Conservation (phyloP, 2,888 invertebrate species). For the Neoitamus cyanurus region DNA sequence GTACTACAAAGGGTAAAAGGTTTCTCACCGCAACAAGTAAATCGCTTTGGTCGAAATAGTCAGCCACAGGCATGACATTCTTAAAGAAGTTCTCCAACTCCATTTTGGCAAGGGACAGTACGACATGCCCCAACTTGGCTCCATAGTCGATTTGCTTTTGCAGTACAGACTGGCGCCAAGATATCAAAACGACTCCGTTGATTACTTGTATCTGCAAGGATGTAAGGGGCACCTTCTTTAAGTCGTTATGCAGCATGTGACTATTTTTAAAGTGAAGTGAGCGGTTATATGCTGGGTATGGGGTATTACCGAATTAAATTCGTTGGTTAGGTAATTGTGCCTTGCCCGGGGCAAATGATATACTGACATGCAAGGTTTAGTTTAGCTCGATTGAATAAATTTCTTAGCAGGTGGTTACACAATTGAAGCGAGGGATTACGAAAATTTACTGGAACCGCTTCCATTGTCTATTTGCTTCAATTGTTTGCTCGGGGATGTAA, state of each 20-base stretch:
- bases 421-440: neutral
- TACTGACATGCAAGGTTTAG: neutral
- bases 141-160: slow-evolving; percentile 92
- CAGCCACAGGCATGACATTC: slow-evolving; percentile 89
- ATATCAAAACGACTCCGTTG: slow-evolving; percentile 85
- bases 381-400: neutral
- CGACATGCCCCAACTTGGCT: slow-evolving; percentile 84
- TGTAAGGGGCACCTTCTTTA: slow-evolving; percentile 45
- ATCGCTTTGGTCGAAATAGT: slow-evolving; percentile 89
- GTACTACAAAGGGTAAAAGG: neutral
- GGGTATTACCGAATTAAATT: neutral
- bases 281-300: neutral
- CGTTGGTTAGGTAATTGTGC: neutral
- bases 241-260: neutral
- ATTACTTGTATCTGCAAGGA: slow-evolving; percentile 82
- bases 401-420: neutral
- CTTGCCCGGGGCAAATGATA: neutral
- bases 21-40: slow-evolving; percentile 74
- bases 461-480: neutral
- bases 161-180: slow-evolving; percentile 87
- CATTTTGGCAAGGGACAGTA: slow-evolving; percentile 85
- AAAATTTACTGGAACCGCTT: neutral
- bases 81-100: slow-evolving; percentile 90
- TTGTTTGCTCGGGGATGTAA: neutral
- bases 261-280: neutral